Conservation (phyloP, 2,888 invertebrate species). For the Leptinotarsa peninsularis region DNA sequence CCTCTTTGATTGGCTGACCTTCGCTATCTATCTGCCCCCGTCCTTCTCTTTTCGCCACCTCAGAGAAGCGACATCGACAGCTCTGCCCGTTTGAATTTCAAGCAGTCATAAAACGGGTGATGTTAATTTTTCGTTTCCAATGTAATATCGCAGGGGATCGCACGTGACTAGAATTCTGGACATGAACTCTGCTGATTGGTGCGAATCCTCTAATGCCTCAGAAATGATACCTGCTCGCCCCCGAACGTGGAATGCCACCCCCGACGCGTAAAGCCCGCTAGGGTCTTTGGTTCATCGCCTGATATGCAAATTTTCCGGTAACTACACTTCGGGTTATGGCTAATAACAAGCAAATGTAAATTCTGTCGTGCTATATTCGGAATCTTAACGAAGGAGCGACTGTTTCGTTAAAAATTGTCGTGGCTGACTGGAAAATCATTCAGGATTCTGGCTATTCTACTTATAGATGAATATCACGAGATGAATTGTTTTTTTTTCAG, state of each 20-base stretch:
- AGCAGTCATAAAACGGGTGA: constrained; percentile 67
- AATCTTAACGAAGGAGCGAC: constrained; percentile 41
- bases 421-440: too few relatives aligned
- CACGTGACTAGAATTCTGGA: constrained; percentile 56
- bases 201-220: constrained; percentile 51
- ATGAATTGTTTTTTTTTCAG: too few relatives aligned
- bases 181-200: constrained; percentile 52
- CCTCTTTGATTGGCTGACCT: constrained; percentile 37
- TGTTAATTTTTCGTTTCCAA: constrained; percentile 66
- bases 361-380: constrained; percentile 44
- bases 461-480: too few relatives aligned
- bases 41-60: constrained; percentile 45
- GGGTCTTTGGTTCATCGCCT: constrained; percentile 55
- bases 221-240: constrained; percentile 51
- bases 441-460: too few relatives aligned
- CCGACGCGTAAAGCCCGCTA: constrained; percentile 38
- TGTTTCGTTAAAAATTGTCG: too few relatives aligned
- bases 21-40: constrained; percentile 31
- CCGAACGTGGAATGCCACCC: constrained; percentile 41
- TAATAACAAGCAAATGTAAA: constrained; percentile 57
- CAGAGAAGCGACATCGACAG: constrained; percentile 47
- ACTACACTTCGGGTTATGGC: constrained; percentile 58
- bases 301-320: constrained; percentile 57
- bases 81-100: constrained; percentile 58
- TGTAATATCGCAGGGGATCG: constrained; percentile 63